Conservation (phyloP, 2,113 vertebrate species). For the Silurus glanis region DNA sequence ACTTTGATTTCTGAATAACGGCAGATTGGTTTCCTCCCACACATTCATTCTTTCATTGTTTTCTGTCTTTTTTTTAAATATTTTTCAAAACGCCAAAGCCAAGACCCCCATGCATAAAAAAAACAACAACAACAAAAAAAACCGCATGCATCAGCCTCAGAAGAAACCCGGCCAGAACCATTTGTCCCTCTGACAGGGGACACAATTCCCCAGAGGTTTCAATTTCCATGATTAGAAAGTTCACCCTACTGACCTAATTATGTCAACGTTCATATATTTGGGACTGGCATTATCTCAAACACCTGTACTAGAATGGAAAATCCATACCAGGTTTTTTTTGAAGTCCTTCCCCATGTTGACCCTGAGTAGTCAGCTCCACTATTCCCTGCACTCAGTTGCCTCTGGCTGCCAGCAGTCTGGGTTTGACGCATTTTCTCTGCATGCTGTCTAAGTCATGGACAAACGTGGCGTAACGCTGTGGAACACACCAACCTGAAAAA, state of each 20-base stretch:
- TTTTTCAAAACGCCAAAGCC: neutral
- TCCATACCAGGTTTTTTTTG: neutral
- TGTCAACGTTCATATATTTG: neutral
- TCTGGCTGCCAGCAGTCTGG: slow-evolving; percentile 19
- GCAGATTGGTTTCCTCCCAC: neutral
- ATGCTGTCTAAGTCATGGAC: slow-evolving; percentile 55
- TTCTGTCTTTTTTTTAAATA: too few relatives aligned
- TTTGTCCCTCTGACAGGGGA: neutral
- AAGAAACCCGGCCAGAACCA: slow-evolving; percentile 1
- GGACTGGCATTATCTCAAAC: too few relatives aligned
- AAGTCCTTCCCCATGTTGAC: neutral
- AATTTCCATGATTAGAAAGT: neutral
- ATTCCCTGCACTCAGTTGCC: neutral
- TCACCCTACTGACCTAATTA: neutral
- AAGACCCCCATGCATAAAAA: too few relatives aligned
- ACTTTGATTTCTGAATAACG: neutral
- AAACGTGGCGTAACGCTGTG: slow-evolving; percentile 54
- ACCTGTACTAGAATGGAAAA: neutral
- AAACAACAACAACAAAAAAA: neutral
- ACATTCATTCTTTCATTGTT: neutral
- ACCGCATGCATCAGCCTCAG: neutral
- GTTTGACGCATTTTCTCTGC: slow-evolving; percentile 73
- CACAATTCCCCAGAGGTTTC: slow-evolving; percentile 2
- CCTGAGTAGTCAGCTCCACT: slow-evolving; percentile 7
- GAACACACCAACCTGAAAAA: slow-evolving; percentile 30